Conservation (phyloP, 2,113 vertebrate species). For the Fregetta grallaria region DNA sequence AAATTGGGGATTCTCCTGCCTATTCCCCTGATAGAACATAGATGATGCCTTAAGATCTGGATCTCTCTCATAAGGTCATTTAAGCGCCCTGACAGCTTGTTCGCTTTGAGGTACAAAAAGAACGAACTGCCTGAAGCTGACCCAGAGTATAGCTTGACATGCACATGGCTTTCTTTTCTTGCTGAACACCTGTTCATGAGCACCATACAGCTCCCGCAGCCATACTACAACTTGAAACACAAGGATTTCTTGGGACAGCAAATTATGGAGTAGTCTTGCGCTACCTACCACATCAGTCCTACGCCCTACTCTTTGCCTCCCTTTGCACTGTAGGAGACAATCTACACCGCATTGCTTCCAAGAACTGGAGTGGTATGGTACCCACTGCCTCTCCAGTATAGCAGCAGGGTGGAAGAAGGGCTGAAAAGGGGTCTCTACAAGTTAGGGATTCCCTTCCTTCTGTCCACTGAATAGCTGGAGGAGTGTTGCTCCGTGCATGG, state of each 20-base stretch:
- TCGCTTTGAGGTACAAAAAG: not conserved
- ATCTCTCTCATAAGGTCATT: not conserved
- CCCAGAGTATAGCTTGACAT: accelerated
- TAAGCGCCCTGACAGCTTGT: not conserved
- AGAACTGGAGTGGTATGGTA: not conserved
- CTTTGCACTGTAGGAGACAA: not conserved
- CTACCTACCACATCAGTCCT: not conserved
- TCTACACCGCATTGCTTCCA: not conserved
- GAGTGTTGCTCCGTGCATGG: not conserved
- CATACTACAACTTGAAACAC: not conserved
- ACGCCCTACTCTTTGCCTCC: not conserved
- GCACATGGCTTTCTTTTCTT: not conserved
- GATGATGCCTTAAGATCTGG: not conserved
- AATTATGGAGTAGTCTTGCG: not conserved
- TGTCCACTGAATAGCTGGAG: not conserved
- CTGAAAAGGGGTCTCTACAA: not conserved
- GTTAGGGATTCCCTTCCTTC: not conserved
- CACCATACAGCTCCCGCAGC: not conserved
- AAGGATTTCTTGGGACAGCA: not conserved
- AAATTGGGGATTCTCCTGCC: not conserved
- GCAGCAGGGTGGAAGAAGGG: not conserved
- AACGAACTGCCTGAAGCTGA: not conserved
- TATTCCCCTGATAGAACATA: not conserved
- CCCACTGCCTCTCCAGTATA: not conserved
- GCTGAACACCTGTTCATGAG: not conserved